Evolutionary conservation across 1,140 invertebrate genomes (phyloP), one percentile per base, ranked within the genome.

Genomic region (Drosophila melanica): DNA sequence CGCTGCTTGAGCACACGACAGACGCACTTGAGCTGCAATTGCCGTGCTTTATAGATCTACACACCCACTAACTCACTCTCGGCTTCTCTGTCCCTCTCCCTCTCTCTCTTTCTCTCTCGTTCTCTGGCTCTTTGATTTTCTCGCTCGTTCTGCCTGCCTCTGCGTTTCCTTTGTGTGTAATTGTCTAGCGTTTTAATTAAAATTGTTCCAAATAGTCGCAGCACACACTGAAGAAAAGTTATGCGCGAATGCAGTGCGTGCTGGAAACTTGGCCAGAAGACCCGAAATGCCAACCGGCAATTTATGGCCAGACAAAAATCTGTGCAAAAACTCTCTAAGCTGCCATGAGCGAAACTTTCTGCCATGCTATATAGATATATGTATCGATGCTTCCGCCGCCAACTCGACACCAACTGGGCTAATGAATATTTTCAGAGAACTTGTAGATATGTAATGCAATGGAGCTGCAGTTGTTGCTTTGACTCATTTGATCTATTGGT

Each of bases 161-260:
- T 10, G 10, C 12, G 20, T 66, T 66, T 57, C 53, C 55, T 68
- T 51, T 64, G 72, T 70, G 68, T 86, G 82, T 78, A 79, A 86
- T 86, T 87, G 82, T 86, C 82, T 86, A 77, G 68, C 82, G 81
- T 86, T 86, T 86, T 86, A 86, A 86, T 86, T 86, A 86, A 86
- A 86, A 86, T 86, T 86, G 80, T 86, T 86, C 66, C 82, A 86
- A 86, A 86, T 86, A 86, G 81, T 74, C 64, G 37, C 63, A 53
- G 50, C 48, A 62, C 57, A 62, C 18, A 67, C 51, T 45, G 45
- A 18, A 23, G 41, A 50, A 76, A 72, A 76, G 62, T 72, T 54
- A 73, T 73, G 70, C 55, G 75, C 39, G 45, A 67, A 58, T 66
- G 63, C 58, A 73, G 37, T 48, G 65, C 72, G 60, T 79, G 79